Base-by-base conservation (phyloP, 2,113 vertebrate genomes). In the Trachemys scripta region DNA sequence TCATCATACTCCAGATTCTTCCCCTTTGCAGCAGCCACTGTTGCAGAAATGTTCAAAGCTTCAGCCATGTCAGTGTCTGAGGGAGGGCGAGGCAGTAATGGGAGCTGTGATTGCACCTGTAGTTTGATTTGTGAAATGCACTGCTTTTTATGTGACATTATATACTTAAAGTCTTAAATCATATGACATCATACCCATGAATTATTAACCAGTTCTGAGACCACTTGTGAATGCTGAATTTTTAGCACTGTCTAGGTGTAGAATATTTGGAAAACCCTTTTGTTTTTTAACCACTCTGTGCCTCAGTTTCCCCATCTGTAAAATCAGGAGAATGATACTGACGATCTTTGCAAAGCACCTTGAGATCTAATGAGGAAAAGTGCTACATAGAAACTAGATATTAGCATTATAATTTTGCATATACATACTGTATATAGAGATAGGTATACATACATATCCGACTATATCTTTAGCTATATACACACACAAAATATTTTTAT, bases 41-140 rank as follows among this genome's bases (percentile, higher is more conserved):
- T 59, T 78, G 76, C 8, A 50, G 42, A 94, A 90, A 93, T 14
- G 10, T 88, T 96, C 78, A 94, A 94, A 95, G 65, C 53, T 93
- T 35, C 8, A 88, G n/a, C 29, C 24, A 27, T 94, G 4, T 4
- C 2, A 4, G 51, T 85, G 82, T n/a, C 16, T 89, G 47, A 65
- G 49, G 56, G 90, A 94, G 5, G n/a, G 20, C 80, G 62, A 90
- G 19, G 88, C 90, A 22, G 4, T 81, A 65, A 53, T 54, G 59
- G 59, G 93, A 92, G n/a, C 8, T 49, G 19, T 35, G 82, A 49
- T 31, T 92, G 49, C 6, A 35, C 35, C 47, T n/a, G 53, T 50
- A 35, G 27, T 87, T 69, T 35, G 50, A 84, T 87, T 95, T 94
- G 90, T 92, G 16, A 94, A 92, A 90, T 31, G 54, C 0, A 2